phyloP scores from a whole-genome alignment of 2,888 invertebrate genomes.

The Smittia aterrima region DNA sequence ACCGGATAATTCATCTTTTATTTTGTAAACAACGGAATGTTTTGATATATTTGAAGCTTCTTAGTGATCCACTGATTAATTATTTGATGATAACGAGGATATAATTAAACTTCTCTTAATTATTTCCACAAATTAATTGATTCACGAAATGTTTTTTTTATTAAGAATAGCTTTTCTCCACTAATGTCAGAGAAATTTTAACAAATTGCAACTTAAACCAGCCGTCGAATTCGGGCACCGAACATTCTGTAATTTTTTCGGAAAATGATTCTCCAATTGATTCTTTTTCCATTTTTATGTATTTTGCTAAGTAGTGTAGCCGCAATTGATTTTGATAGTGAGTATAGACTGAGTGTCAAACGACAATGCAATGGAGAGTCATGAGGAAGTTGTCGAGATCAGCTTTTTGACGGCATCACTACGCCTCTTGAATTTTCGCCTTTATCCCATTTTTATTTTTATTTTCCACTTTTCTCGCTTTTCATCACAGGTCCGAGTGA shows the following conservation, averaged over 20 bases:
- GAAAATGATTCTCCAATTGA: background rate
- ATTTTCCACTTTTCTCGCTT: background rate
- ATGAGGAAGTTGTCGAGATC: background rate
- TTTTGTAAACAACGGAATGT: background rate
- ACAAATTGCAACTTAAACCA: too few relatives aligned
- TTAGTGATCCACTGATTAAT: background rate
- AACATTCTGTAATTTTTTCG: background rate
- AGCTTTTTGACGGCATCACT: background rate
- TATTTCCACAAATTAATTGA: too few relatives aligned
- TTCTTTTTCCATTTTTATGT: slow-evolving; percentile 23
- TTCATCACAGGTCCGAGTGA: slow-evolving; percentile 32
- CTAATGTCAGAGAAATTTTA: too few relatives aligned
- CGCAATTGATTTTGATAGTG: slow-evolving; percentile 32
- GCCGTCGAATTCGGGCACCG: too few relatives aligned
- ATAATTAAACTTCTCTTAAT: too few relatives aligned
- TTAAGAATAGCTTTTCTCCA: too few relatives aligned
- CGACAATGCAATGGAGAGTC: background rate
- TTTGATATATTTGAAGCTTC: background rate
- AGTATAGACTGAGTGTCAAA: background rate
- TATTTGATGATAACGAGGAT: background rate
- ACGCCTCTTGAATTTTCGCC: slow-evolving; percentile 32
- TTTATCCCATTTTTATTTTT: background rate
- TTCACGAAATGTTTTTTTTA: too few relatives aligned
- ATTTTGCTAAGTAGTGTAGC: slow-evolving; percentile 33
- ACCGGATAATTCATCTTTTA: slow-evolving; percentile 40